A percentile compares a stretch with the other conserved stretches of the same genome.
phyloP scores from a whole-genome alignment of 2,797 vertebrate genomes.

The Heliangelus exortis region DNA sequence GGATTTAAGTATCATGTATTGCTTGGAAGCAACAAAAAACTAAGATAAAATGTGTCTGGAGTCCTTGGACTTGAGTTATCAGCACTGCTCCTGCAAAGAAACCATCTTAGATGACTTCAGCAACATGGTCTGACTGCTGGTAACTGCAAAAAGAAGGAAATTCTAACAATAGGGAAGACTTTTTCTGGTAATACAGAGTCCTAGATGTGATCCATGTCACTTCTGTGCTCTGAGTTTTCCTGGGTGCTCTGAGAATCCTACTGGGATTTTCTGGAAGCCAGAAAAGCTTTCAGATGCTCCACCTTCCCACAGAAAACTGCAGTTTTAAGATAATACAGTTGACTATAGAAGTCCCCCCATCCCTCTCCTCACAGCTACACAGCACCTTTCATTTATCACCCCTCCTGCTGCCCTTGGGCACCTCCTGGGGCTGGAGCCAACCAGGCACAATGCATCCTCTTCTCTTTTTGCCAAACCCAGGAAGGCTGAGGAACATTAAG shows the following conservation, averaged over 20 bases:
- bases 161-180: not conserved
- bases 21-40: not conserved
- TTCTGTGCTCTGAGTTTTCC: not conserved
- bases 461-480: too few species aligned
- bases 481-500: too few species aligned
- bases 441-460: too few species aligned
- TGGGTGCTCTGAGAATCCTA: not conserved
- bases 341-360: not conserved
- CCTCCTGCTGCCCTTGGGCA: not conserved
- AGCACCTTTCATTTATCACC: not conserved
- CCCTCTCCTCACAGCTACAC: not conserved
- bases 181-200: not conserved
- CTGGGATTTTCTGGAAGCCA: not conserved
- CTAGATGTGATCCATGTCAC: accelerated
- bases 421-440: too few species aligned
- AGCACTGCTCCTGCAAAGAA: not conserved
- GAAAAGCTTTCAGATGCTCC: not conserved
- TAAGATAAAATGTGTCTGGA: not conserved
- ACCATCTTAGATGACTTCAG: not conserved
- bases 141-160: not conserved
- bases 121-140: not conserved
- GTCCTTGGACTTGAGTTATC: not conserved
- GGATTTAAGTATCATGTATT: not conserved
- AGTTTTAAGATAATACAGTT: not conserved
- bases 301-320: not conserved